phyloP scores from a whole-genome alignment of 2,113 vertebrate species.

The Pimephales promelas region DNA sequence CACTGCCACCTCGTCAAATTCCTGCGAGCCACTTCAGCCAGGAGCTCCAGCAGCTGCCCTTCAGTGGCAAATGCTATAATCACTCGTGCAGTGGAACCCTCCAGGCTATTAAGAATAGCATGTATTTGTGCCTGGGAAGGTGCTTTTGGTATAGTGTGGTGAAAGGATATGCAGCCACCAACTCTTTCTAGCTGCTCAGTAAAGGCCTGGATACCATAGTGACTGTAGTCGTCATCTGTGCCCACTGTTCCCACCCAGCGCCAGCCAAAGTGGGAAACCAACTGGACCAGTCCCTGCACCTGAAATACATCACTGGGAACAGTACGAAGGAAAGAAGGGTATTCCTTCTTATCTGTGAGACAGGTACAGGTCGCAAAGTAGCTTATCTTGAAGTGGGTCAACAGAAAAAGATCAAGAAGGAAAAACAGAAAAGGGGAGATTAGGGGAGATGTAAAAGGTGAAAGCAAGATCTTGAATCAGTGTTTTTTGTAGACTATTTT shows the following conservation, averaged over 20 bases:
- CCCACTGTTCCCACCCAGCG: slow-evolving; percentile 70
- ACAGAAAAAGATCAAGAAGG: background rate
- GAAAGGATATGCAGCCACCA: slow-evolving; percentile 69
- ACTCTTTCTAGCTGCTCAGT: slow-evolving; percentile 63
- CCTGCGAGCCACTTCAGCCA: slow-evolving; percentile 66
- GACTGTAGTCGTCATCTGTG: slow-evolving; percentile 77
- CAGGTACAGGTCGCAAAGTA: slow-evolving; percentile 69
- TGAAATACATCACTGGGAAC: slow-evolving; percentile 68
- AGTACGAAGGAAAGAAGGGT: slow-evolving; percentile 67
- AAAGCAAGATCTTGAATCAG: background rate
- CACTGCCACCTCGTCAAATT: slow-evolving; percentile 71
- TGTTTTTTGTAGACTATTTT: background rate
- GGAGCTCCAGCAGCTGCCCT: slow-evolving; percentile 68
- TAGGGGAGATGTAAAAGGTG: background rate
- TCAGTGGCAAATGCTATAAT: slow-evolving; percentile 75
- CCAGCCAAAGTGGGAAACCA: slow-evolving; percentile 64
- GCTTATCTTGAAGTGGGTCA: slow-evolving; percentile 59
- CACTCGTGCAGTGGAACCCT: slow-evolving; percentile 67
- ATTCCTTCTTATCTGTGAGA: slow-evolving; percentile 62
- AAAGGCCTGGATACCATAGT: slow-evolving; percentile 75
- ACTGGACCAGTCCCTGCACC: slow-evolving; percentile 63
- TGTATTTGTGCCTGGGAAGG: slow-evolving; percentile 58
- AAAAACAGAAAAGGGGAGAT: background rate
- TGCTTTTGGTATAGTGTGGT: slow-evolving; percentile 68
- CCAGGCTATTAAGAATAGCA: slow-evolving; percentile 65